Conservation (phyloP, 2,113 vertebrate species). For the Hippopotamus amphibius region DNA sequence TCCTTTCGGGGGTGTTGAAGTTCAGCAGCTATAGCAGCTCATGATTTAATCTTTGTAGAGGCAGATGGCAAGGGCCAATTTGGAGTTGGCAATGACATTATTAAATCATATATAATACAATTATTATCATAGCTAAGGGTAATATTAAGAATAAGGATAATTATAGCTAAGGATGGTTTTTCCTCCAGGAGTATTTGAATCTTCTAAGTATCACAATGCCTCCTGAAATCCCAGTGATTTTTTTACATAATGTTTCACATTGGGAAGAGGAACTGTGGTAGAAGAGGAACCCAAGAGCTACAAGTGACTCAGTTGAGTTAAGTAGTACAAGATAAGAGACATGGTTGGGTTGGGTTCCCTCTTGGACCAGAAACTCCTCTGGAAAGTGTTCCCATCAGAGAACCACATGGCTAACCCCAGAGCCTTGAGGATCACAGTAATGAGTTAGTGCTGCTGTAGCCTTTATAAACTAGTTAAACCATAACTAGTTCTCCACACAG, state of each 20-base stretch:
- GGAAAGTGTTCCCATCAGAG: not conserved
- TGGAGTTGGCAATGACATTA: not conserved
- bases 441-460: not conserved
- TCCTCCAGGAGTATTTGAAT: not conserved
- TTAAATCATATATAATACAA: not conserved
- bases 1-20: not conserved
- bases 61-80: not conserved
- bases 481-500: conserved; percentile 43
- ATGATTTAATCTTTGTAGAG: not conserved
- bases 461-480: not conserved
- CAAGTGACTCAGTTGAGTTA: not conserved
- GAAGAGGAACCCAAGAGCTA: not conserved
- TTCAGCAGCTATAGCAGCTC: not conserved
- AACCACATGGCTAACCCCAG: not conserved
- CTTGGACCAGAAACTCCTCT: not conserved
- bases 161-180: not conserved
- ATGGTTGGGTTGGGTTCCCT: not conserved
- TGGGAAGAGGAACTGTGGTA: not conserved
- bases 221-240: not conserved
- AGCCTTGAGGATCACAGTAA: not conserved
- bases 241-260: not conserved
- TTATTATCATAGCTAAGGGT: not conserved
- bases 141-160: not conserved
- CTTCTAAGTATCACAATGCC: not conserved
- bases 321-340: not conserved